These are phyloP conservation scores for Pangasius krempfi DNA, from an alignment of 2,797 vertebrate genomes.

Conservation along the genomic window DNA sequence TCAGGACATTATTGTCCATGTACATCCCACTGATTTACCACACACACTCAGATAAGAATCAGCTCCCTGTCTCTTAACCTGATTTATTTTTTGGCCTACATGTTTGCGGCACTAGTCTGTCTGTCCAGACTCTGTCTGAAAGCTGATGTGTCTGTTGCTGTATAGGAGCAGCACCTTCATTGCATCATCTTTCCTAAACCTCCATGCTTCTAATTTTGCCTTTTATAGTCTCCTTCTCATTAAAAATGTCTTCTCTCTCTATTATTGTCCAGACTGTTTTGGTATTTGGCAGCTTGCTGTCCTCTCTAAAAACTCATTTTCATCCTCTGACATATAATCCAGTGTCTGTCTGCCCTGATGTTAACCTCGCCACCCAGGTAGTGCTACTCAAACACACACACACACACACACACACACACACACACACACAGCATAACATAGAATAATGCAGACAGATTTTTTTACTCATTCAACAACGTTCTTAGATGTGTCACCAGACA, in stretches of 20 bases:
- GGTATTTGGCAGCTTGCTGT: background rate
- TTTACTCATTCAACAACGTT: background rate
- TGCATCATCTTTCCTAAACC: background rate
- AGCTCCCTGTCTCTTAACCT: constrained; percentile 19
- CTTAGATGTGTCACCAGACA: background rate
- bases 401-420: constrained; percentile 15
- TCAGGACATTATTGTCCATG: constrained; percentile 33
- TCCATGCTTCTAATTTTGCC: background rate
- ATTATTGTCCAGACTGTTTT: background rate
- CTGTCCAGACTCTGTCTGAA: constrained; percentile 42
- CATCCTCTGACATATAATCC: constrained; percentile 21
- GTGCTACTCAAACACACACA: background rate
- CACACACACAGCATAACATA: background rate
- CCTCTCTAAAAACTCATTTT: background rate
- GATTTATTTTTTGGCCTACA: constrained; percentile 43
- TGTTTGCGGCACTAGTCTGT: constrained; percentile 32
- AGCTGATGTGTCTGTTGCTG: background rate
- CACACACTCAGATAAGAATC: constrained; percentile 36
- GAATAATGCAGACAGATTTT: background rate
- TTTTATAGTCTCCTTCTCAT: constrained; percentile 5
- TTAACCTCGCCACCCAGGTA: constrained; percentile 27
- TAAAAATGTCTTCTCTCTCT: background rate
- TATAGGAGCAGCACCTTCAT: background rate
- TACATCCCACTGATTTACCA: constrained; percentile 37
- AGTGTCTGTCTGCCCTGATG: constrained; percentile 9